phyloP scores from a whole-genome alignment of 2,888 invertebrate species.

The Anarsia innoxiella region DNA sequence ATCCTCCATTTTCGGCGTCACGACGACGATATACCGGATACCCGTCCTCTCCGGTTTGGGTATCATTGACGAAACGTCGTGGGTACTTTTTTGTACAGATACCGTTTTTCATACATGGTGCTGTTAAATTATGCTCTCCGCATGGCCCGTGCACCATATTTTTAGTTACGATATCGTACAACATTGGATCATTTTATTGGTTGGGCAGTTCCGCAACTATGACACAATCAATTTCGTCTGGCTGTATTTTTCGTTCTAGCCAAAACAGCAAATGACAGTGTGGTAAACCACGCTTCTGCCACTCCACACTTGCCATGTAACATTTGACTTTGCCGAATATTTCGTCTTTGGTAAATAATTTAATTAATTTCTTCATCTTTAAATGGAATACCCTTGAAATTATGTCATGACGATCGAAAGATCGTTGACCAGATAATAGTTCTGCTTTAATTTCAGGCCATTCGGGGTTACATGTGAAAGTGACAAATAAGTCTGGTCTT shows the following conservation, averaged over 20 bases:
- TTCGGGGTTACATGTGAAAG: too few species aligned
- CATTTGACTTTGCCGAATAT: too few species aligned
- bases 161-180: not conserved
- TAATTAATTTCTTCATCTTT: too few species aligned
- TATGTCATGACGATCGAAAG: too few species aligned
- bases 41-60: not conserved
- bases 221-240: not conserved
- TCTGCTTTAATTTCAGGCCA: too few species aligned
- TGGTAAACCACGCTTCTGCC: not conserved
- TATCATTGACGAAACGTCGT: not conserved
- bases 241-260: conserved; percentile 1
- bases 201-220: not conserved
- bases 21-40: conserved; percentile 3
- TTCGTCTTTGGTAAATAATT: too few species aligned
- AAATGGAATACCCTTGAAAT: too few species aligned
- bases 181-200: not conserved
- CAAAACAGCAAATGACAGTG: conserved; percentile 1
- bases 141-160: conserved; percentile 2
- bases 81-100: conserved; percentile 1
- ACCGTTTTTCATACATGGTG: not conserved
- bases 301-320: conserved; percentile 1
- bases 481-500: too few species aligned
- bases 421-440: too few species aligned
- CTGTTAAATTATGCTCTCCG: too few species aligned
- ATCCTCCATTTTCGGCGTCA: not conserved